Percentiles rank a stretch among this genome's conserved stretches.
These are phyloP conservation scores for Cantharis nigra DNA, from an alignment of 2,888 invertebrate genomes.

Conservation along the genomic window DNA sequence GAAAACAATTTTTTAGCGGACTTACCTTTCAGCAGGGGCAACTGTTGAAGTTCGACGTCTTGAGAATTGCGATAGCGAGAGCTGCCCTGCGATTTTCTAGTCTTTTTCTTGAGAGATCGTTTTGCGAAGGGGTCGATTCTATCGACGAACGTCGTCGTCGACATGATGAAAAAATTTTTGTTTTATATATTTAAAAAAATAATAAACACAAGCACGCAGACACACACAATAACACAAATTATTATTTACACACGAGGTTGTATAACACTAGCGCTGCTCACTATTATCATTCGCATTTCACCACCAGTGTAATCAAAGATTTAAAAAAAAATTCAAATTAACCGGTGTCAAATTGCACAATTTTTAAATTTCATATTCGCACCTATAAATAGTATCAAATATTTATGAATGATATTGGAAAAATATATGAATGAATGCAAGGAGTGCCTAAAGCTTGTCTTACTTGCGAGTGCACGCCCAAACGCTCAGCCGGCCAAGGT, in stretches of 20 bases:
- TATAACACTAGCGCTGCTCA: constrained; percentile 38
- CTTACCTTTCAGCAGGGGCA: constrained; percentile 96
- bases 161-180: constrained; percentile 56
- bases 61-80: constrained; percentile 98
- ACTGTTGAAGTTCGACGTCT: constrained; percentile 94
- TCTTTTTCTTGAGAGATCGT: constrained; percentile 96
- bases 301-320: constrained; percentile 33
- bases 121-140: constrained; percentile 99
- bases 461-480: constrained; percentile 53
- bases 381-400: constrained; percentile 36
- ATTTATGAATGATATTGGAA: constrained; percentile 49
- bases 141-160: constrained; percentile 94
- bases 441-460: constrained; percentile 43
- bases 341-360: constrained; percentile 48
- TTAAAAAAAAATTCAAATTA: constrained; percentile 14
- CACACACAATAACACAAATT: neutral
- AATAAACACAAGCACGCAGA: neutral
- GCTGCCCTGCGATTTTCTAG: constrained; percentile 98
- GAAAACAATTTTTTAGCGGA: neutral
- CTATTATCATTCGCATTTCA: constrained; percentile 48
- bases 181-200: neutral
- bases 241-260: constrained; percentile 40
- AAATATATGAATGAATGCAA: constrained; percentile 51
- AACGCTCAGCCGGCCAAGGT: constrained; percentile 36
- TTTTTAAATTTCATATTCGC: constrained; percentile 48